Percentiles rank a stretch among this genome's conserved stretches.
Conservation (phyloP, 2,113 vertebrate species). For the Nesogale talazaci region DNA sequence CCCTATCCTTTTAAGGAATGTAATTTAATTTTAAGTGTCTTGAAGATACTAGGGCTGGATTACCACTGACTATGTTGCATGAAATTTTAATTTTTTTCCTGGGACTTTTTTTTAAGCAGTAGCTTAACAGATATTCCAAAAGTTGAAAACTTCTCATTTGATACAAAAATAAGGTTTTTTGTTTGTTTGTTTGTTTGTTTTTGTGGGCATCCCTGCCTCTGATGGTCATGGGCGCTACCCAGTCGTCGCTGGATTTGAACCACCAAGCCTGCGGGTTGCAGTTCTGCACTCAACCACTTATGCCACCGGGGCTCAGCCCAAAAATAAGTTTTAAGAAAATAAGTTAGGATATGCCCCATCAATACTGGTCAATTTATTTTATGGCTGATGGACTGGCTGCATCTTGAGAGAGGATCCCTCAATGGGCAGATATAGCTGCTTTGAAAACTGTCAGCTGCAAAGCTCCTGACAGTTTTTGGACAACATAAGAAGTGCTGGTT, state of each 20-base stretch:
- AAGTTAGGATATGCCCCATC: neutral
- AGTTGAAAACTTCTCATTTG: neutral
- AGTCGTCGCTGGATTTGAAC: no score
- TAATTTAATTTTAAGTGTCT: neutral
- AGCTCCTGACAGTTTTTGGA: conserved; percentile 65
- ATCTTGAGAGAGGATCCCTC: neutral
- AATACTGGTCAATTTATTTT: conserved; percentile 34
- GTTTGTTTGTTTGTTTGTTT: no score
- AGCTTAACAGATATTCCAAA: no score
- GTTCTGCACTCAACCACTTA: no score
- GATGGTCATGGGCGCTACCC: no score
- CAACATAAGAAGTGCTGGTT: conserved; percentile 53
- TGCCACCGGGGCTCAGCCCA: no score
- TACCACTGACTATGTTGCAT: neutral
- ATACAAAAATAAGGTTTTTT: neutral
- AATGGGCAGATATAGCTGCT: neutral
- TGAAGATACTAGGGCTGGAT: neutral
- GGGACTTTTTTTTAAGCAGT: neutral
- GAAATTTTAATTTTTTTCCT: neutral
- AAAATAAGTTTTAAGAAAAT: conserved; percentile 5
- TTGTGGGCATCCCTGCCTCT: no score
- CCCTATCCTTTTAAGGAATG: neutral
- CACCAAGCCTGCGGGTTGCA: no score
- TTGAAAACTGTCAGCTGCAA: conserved; percentile 63
- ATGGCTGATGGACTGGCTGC: neutral